Evolutionary conservation across 35 echinoderm and acorn worm species (phyloP), one percentile per base, ranked within the genome.

Genomic region (Strongylocentrotus purpuratus): DNA sequence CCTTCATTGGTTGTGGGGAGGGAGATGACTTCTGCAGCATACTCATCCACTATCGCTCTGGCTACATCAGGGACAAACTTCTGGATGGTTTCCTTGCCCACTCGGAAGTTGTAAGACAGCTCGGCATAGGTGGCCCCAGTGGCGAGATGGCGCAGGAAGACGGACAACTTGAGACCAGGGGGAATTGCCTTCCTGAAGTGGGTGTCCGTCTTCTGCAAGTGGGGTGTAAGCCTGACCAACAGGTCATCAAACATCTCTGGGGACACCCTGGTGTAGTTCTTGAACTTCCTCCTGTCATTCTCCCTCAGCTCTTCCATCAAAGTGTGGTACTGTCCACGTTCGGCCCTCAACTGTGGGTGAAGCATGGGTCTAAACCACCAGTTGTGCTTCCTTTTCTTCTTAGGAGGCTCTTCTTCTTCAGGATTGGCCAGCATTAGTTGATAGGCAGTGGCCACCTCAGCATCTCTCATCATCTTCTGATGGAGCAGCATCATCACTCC

Each of bases 401-500:
- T n/a, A 86, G 4, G 85, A 86, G 10, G 85, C 85, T 85, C 4
- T 85, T 86, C 13, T 86, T 86, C 85, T 86, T 86, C 85, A 86
- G 85, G 85, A 86, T 86, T 86, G 33, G 85, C 85, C 85, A 86
- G 4, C 85, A 86, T 31, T 31, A 31, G 85, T 86, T 86, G 85
- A 86, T 86, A 86, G 85, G 85, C 85, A 86, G 85, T 86, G 85
- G 85, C 85, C 85, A 86, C 85, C 85, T 86, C 85, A 86, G 85
- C 85, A 86, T 86, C 85, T 86, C 85, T 86, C 85, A 86, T 86
- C 4, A 86, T 86, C 85, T 86, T 86, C 85, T 86, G 85, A 86
- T 86, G 85, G 85, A 86, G 85, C 85, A 86, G 85, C 85, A 86
- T 86, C 85, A 86, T 86, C 85, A 86, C 85, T 86, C 85, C 85